Base-by-base conservation (phyloP, 2,113 vertebrate genomes). In the Indicator indicator region DNA sequence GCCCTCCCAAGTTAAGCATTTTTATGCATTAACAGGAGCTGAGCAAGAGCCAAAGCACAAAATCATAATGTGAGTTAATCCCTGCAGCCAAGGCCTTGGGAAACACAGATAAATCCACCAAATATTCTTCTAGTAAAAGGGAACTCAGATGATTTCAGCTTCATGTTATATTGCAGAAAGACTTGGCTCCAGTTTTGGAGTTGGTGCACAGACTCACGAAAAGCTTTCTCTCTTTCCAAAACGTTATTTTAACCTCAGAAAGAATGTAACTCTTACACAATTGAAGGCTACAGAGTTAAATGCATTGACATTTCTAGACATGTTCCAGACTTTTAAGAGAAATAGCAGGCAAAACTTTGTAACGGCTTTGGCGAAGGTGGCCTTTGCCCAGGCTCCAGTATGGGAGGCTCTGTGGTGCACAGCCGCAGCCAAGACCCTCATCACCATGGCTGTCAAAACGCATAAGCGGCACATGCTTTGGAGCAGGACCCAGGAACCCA, bases 401-500 rank as follows among this genome's bases (percentile, higher is more conserved):
- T 15, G 3, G 24, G 32, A 0, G 12, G 12, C 9, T 30, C n/a
- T 9, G 18, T 4, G 21, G 70, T 33, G 27, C 46, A n/a, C 3
- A 2, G 60, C 7, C 3, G 0, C 2, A 13, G 30, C 28, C 0
- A 13, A 82, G 63, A 11, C 21, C 36, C 44, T 55, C 14, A 36
- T 50, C 7, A 2, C 2, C 2, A 9, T 2, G 9, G 59, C 50
- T 69, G 38, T 4, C 14, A 42, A 69, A 36, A 62, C 40, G 30
- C 1, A 0, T 5, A 28, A 42, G 42, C 63, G 71, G 59, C 72
- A 44, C 11, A 3, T 26, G 56, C 62, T 64, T 20, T 44, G 75
- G 63, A 86, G 71, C 59, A 71, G 23, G 24, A 78, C 9, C 17
- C 0, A 0, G 33, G 40, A 80, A 44, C n/a, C 48, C 48, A 33